Percentiles rank a stretch among this genome's conserved stretches.
These are phyloP conservation scores for Drosophila sulfurigaster DNA, from an alignment of 1,140 invertebrate genomes.

Conservation along the genomic window DNA sequence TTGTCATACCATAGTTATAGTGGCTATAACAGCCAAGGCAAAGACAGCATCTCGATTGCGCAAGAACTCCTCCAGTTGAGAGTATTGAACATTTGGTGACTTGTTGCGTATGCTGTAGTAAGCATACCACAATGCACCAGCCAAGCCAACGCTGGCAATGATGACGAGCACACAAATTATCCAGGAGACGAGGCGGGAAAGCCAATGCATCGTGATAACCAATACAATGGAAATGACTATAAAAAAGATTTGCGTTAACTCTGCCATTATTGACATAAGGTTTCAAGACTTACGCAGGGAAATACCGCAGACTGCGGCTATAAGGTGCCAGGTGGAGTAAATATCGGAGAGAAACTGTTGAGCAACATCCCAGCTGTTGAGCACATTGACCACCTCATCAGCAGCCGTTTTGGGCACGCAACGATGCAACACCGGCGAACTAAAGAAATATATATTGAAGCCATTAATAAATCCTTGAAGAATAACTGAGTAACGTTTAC, in stretches of 20 bases:
- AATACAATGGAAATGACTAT: conserved; percentile 92
- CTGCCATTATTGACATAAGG: neutral
- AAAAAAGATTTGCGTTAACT: conserved; percentile 9
- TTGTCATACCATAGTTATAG: conserved; percentile 87
- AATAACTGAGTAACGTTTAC: conserved; percentile 42
- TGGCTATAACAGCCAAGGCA: conserved; percentile 94
- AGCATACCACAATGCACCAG: conserved; percentile 94
- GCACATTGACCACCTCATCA: conserved; percentile 87
- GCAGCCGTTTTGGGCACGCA: conserved; percentile 90
- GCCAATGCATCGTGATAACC: conserved; percentile 93
- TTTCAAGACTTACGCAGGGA: conserved; percentile 89
- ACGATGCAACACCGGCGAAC: conserved; percentile 92
- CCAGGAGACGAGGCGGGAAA: conserved; percentile 94
- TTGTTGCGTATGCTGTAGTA: conserved; percentile 92
- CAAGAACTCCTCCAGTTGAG: conserved; percentile 90
- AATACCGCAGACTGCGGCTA: conserved; percentile 92
- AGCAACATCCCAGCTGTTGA: conserved; percentile 95
- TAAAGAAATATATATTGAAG: conserved; percentile 65
- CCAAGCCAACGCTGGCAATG: conserved; percentile 91
- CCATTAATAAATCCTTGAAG: neutral
- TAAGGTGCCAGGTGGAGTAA: conserved; percentile 94
- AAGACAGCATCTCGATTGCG: conserved; percentile 94
- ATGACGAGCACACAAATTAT: conserved; percentile 93
- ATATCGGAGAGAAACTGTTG: conserved; percentile 95
- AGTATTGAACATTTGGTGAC: conserved; percentile 55